These are phyloP conservation scores for Apoda limacodes DNA, from an alignment of 2,888 invertebrate genomes.

Conservation along the genomic window DNA sequence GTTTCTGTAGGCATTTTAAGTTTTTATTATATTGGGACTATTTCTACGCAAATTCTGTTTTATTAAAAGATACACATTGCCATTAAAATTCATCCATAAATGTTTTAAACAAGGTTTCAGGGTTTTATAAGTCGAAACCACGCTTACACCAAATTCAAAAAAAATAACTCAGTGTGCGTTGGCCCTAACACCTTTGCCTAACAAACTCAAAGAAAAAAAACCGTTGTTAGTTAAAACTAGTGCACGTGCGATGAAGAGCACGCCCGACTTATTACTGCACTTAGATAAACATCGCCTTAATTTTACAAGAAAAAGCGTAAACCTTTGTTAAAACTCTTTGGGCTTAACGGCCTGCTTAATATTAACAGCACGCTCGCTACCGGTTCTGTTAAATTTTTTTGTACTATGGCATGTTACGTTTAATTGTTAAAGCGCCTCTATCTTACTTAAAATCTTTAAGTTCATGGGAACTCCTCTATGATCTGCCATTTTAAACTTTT, in stretches of 20 bases:
- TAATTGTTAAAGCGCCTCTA: slow-evolving; percentile 57
- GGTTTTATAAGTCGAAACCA: too few species aligned
- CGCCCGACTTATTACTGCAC: slow-evolving; percentile 43
- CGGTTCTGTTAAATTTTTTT: slow-evolving; percentile 47
- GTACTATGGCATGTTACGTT: slow-evolving; percentile 40
- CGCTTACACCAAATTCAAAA: too few species aligned
- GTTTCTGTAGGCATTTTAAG: too few species aligned
- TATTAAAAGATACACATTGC: too few species aligned
- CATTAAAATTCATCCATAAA: too few species aligned
- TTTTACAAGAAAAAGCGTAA: slow-evolving; percentile 57
- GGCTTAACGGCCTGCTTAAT: slow-evolving; percentile 45
- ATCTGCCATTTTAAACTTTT: slow-evolving; percentile 52
- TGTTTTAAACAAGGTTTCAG: too few species aligned
- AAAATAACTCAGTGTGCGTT: too few species aligned
- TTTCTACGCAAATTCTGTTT: too few species aligned
- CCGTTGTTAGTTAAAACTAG: slow-evolving; percentile 48
- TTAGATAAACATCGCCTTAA: slow-evolving; percentile 59
- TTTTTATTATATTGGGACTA: too few species aligned
- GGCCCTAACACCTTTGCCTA: too few species aligned
- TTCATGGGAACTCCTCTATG: slow-evolving; percentile 53
- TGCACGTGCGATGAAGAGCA: slow-evolving; percentile 53
- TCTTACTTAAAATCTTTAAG: slow-evolving; percentile 51
- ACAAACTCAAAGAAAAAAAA: slow-evolving; percentile 23
- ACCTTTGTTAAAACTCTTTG: slow-evolving; percentile 42
- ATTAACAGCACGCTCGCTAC: slow-evolving; percentile 63